Percentiles rank a stretch among this genome's conserved stretches.
phyloP scores from a whole-genome alignment of 2,113 vertebrate species.

The Zeus faber region DNA sequence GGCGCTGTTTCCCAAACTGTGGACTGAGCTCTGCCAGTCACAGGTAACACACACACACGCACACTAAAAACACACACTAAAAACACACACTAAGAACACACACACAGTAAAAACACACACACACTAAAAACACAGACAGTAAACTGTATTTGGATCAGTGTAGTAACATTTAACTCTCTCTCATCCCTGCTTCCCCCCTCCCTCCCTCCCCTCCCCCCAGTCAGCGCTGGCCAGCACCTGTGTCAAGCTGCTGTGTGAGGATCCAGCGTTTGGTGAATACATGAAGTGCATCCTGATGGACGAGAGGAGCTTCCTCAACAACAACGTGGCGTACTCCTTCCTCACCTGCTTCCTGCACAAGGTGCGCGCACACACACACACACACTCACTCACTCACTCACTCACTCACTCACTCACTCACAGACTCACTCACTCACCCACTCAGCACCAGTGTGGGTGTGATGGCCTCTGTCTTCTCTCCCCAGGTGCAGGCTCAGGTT shows the following conservation, averaged over 20 bases:
- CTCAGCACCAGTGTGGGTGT: conserved; percentile 6
- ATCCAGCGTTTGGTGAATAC: conserved; percentile 95
- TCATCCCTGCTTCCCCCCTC: too few species aligned
- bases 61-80: conserved; percentile 2
- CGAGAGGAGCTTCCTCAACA: conserved; percentile 94
- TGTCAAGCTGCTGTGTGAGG: conserved; percentile 95
- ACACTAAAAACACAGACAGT: too few species aligned
- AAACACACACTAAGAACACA: too few species aligned
- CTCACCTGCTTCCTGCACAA: conserved; percentile 95
- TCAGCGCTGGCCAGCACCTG: conserved; percentile 92
- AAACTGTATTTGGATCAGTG: too few species aligned
- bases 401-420: too few species aligned
- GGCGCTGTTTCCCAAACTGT: conserved; percentile 94
- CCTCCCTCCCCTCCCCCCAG: too few species aligned
- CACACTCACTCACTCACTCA: neutral
- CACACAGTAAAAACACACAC: too few species aligned
- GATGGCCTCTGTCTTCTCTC: too few species aligned
- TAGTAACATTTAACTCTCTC: too few species aligned
- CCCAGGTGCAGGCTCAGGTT: conserved; percentile 90
- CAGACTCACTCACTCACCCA: too few species aligned
- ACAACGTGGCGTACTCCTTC: conserved; percentile 91
- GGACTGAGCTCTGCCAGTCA: conserved; percentile 96
- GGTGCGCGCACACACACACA: conserved; percentile 63
- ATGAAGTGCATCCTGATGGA: conserved; percentile 98
- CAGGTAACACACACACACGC: conserved; percentile 75